phyloP scores from a whole-genome alignment of 2,797 vertebrate genomes.

The Labroides dimidiatus region DNA sequence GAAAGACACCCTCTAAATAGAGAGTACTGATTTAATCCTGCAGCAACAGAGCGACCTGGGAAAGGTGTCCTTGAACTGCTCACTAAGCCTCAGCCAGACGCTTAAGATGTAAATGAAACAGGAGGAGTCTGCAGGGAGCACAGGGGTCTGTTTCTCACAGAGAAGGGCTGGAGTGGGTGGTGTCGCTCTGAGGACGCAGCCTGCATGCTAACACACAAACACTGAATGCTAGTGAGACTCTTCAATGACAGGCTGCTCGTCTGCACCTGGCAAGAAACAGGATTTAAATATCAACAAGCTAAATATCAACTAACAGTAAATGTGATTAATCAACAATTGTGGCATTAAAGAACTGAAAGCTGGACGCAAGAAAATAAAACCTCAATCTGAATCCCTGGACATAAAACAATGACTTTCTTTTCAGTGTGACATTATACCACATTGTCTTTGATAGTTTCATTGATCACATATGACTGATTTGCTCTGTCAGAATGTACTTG shows the following conservation, averaged over 20 bases:
- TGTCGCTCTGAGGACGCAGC: constrained; percentile 46
- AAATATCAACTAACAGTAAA: neutral
- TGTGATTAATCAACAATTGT: too few relatives aligned
- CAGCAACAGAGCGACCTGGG: constrained; percentile 10
- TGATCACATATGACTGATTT: neutral
- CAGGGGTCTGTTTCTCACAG: constrained; percentile 50
- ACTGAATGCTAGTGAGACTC: constrained; percentile 42
- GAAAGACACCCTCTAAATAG: constrained; percentile 19
- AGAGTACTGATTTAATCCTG: constrained; percentile 26
- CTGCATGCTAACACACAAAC: constrained; percentile 63
- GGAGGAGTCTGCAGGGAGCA: constrained; percentile 61
- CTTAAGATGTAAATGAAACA: constrained; percentile 57
- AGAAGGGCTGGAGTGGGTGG: constrained; percentile 24
- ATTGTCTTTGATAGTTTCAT: neutral
- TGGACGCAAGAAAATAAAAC: too few relatives aligned
- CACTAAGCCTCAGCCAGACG: constrained; percentile 28
- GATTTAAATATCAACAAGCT: constrained; percentile 19
- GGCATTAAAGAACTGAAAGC: too few relatives aligned
- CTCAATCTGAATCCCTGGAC: too few relatives aligned
- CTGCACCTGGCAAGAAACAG: constrained; percentile 6
- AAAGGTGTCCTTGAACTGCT: constrained; percentile 48
- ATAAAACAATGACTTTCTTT: too few relatives aligned
- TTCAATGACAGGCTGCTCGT: constrained; percentile 18
- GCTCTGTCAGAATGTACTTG: neutral
- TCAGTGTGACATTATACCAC: too few relatives aligned